These are phyloP conservation scores for Scalopus aquaticus DNA, from an alignment of 2,113 vertebrate species.

Conservation along the genomic window DNA sequence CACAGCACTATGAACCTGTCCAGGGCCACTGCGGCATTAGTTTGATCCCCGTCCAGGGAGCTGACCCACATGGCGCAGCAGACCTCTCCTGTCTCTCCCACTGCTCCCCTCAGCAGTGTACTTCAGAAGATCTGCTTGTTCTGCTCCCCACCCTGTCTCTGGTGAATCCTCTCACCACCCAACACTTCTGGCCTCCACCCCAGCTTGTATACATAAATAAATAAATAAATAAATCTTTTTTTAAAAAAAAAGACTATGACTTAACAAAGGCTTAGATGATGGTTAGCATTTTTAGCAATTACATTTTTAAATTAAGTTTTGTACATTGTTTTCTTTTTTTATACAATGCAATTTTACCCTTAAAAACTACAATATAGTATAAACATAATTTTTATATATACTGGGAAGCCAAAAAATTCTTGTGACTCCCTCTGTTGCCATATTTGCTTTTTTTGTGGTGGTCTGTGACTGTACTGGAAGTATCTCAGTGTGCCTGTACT, in stretches of 20 bases:
- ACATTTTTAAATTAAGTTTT: not conserved
- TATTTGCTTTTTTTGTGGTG: not conserved
- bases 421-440: not conserved
- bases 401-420: not conserved
- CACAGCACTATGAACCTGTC: too few species aligned
- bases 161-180: too few species aligned
- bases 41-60: too few species aligned
- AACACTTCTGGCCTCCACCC: too few species aligned
- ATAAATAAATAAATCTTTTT: too few species aligned
- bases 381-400: not conserved
- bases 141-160: too few species aligned
- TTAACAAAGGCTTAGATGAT: not conserved
- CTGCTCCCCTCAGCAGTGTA: too few species aligned
- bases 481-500: not conserved
- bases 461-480: not conserved
- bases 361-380: not conserved
- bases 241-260: not conserved
- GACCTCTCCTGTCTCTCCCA: too few species aligned
- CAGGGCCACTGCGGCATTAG: too few species aligned
- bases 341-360: not conserved
- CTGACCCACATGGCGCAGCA: too few species aligned
- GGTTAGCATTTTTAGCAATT: not conserved
- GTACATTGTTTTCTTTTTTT: not conserved
- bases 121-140: too few species aligned
- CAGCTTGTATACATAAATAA: too few species aligned